Percentiles rank a stretch among this genome's conserved stretches.
Conservation (phyloP, 2,113 vertebrate species). For the Bufo gargarizans region DNA sequence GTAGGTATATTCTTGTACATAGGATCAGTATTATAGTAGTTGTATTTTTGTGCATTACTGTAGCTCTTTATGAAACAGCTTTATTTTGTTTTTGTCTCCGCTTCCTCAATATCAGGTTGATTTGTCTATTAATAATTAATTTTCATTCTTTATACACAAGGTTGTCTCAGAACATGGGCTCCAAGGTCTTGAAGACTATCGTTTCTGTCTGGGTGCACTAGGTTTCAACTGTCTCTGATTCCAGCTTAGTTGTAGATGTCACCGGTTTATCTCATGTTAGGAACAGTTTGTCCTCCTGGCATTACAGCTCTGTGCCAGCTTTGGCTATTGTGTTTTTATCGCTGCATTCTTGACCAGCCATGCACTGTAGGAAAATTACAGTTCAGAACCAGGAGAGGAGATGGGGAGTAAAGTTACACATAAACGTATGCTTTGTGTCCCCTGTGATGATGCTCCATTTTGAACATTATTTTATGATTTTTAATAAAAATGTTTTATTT, state of each 20-base stretch:
- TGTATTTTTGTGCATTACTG: no score
- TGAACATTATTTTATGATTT: no score
- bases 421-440: background rate
- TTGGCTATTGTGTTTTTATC: background rate
- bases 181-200: slow-evolving; percentile 21
- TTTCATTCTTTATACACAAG: slow-evolving; percentile 35
- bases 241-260: background rate
- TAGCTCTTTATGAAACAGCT: no score
- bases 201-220: background rate
- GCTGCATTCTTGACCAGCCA: background rate
- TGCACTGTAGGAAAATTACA: background rate
- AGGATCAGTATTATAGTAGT: no score
- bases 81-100: background rate
- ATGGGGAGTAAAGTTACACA: background rate
- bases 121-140: slow-evolving; percentile 41
- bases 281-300: background rate
- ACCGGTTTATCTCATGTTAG: background rate
- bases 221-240: background rate
- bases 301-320: background rate
- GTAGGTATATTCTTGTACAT: no score
- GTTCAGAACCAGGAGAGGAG: background rate
- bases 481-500: no score
- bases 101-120: slow-evolving; percentile 19
- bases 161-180: slow-evolving; percentile 24
- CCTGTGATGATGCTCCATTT: background rate